These are phyloP conservation scores for Macropus fuliginosus DNA, from an alignment of 2,797 vertebrate genomes.

Conservation along the genomic window DNA sequence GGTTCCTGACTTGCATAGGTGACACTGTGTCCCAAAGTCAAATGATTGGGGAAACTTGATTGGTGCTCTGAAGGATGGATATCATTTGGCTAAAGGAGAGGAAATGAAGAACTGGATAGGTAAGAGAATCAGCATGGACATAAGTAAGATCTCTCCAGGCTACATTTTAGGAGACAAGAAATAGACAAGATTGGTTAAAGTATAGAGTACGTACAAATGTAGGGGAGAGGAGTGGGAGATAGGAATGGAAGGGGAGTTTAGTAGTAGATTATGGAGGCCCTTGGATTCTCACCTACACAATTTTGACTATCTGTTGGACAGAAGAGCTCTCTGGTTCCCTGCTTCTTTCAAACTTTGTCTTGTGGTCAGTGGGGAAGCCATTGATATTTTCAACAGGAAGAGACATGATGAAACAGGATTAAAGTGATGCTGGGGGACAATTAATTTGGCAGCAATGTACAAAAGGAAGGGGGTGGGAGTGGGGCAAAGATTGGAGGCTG, in stretches of 20 bases:
- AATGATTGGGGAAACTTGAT: neutral
- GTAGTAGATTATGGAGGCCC: neutral
- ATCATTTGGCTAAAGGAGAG: neutral
- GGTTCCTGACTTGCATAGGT: neutral
- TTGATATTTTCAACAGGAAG: neutral
- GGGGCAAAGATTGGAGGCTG: neutral
- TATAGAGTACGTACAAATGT: neutral
- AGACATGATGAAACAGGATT: neutral
- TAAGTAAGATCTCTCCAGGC: neutral
- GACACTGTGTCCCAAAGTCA: neutral
- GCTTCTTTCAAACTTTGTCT: neutral
- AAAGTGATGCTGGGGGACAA: neutral
- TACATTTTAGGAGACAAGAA: neutral
- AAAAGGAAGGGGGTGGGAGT: neutral
- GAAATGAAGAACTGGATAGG: neutral
- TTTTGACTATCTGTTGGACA: neutral
- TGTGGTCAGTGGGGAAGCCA: neutral
- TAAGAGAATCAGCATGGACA: neutral
- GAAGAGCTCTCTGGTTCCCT: neutral
- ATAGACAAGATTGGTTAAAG: neutral
- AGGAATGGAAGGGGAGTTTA: neutral
- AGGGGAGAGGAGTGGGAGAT: neutral
- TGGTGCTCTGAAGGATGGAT: neutral
- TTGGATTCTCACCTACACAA: neutral
- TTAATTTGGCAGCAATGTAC: neutral